Evolutionary conservation across 2,113 vertebrate species (phyloP).

Genomic region (Tetrax tetrax): DNA sequence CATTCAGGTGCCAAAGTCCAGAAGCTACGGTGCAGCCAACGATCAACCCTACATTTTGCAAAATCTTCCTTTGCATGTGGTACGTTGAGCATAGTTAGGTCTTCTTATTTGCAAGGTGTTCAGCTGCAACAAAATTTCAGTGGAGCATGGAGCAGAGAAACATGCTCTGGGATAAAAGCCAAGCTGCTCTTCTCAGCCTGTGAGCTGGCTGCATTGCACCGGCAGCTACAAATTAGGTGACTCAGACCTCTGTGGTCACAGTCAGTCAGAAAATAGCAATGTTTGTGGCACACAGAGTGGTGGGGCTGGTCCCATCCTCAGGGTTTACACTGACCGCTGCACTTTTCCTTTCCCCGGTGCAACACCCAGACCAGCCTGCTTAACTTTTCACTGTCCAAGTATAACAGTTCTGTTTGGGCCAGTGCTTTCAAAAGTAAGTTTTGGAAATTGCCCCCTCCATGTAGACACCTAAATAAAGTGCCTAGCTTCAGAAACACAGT

Average conservation of each 20-base stretch:
- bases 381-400: background rate
- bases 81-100: accelerated
- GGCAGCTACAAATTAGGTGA: background rate
- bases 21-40: accelerated
- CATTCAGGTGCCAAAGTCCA: background rate
- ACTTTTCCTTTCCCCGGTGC: background rate
- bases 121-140: background rate
- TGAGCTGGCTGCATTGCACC: background rate
- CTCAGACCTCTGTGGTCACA: background rate
- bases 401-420: background rate
- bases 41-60: background rate
- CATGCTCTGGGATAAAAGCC: background rate
- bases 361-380: background rate
- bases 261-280: conserved; percentile 1
- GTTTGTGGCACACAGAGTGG: background rate
- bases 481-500: background rate
- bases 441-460: background rate
- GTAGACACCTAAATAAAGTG: background rate
- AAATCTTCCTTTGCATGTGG: background rate
- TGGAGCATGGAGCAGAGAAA: background rate
- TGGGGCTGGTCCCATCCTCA: background rate
- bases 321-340: background rate
- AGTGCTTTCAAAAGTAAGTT: background rate
- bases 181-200: background rate
- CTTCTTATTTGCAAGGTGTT: background rate